Base-by-base conservation (phyloP, 1,140 invertebrate genomes). In the Halictus rubicundus region DNA sequence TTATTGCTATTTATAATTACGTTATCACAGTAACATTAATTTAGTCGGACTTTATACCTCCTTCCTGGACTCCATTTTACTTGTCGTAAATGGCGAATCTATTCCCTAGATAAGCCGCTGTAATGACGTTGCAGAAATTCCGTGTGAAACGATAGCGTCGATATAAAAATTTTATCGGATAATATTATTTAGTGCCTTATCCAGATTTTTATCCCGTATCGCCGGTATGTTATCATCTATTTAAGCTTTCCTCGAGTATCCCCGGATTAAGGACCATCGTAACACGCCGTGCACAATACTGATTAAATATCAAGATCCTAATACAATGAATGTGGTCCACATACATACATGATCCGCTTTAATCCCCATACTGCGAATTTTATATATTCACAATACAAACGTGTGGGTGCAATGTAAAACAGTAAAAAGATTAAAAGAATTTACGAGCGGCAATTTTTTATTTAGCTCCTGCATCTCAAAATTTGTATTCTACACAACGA, bases 161-260 rank as follows among this genome's bases (percentile, higher is more conserved):
- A 49, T 78, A 78, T 78, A 71, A 71, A 78, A 78, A 42, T 78
- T 79, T 73, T 74, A 66, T 49, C 61, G 63, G 39, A 68, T 64
- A 68, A 80, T 74, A 68, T 80, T 66, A 80, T 68, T 80, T 68
- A 80, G 52, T 49, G 54, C 46, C 21, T 32, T 37, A 68, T 68
- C 23, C 49, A 79, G 60, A 80, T 71, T 61, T 61, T 71, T 71
- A 78, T 52, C 66, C 66, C 19, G 6, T 3, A 9, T 8, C 16
- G 4, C 6, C 9, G 21, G 21, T 49, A 52, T 32, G 39, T 39
- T 61, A 52, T 78, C 75, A 25, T 19, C 23, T 19, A 10, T 27
- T 16, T 4, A 52, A 37, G n/a, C 52, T 63, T 23, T 21, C 12
- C 10, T 25, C n/a, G 9, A 16, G 57, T 75, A 68, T 42, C 8